Base-by-base conservation (phyloP, 2,797 vertebrate species). In the Cuniculus paca region DNA sequence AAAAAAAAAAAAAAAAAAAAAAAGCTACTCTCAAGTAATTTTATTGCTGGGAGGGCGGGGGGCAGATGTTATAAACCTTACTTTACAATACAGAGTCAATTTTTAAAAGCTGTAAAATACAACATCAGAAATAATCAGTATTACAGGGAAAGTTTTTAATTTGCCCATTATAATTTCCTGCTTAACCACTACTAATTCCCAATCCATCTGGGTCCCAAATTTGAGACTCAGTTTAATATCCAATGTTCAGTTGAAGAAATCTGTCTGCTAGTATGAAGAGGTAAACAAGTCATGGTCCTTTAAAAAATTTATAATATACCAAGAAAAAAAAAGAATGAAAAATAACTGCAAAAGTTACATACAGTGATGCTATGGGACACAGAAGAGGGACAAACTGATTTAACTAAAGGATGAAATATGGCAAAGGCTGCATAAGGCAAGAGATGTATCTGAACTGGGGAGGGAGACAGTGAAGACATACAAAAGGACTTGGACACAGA, bases 91-190 rank as follows among this genome's bases (percentile, higher is more conserved):
- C 31, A 80, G 17, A 94, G 39, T 9, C 36, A 74, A 75, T 58
- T 70, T 52, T 65, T 70, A 60, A 63, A 63, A 48, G 50, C 45
- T 93, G 77, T 85, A 89, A 85, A 89, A 94, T 79, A 48, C 52
- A 95, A 63, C 77, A 82, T 48, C 72, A 63, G 70, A 86, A 94
- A 93, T 22, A 48, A 93, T 95, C 52, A 91, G 48, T 75, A 85
- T 84, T 95, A 74, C 93, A 95, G 50, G 61, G 20, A 70, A 96
- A 84, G 63, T 58, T 89, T 92, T 86, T 42, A 88, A 93, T 80
- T 80, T 86, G 84, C 83, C 89, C n/a, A 42, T 93, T 90, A 90
- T 65, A 96, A 78, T 87, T 91, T 82, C 88, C 61, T 68, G 54
- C 45, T 91, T 96, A 60, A 63, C 68, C 63, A 52, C 39, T 65